Conservation (phyloP, 2,113 vertebrate genomes). For the Epinephelus cyanopodus region DNA sequence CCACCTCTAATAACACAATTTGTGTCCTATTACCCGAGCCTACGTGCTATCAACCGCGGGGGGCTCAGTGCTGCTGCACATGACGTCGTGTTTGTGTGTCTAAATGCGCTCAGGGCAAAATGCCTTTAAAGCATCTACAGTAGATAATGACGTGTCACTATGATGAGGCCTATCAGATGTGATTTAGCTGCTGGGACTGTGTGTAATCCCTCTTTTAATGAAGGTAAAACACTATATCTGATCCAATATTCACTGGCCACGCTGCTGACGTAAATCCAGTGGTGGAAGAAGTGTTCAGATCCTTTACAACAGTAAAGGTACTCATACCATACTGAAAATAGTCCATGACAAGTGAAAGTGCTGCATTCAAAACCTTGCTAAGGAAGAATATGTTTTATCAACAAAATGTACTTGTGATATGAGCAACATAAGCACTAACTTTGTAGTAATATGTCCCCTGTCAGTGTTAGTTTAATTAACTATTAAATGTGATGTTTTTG, state of each 20-base stretch:
- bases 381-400: no score
- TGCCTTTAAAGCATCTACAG: constrained; percentile 42
- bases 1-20: constrained; percentile 46
- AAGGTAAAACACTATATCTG: constrained; percentile 48
- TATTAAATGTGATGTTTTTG: no score
- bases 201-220: constrained; percentile 56
- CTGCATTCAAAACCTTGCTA: no score
- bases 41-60: neutral
- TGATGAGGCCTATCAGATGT: constrained; percentile 47
- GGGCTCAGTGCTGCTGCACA: constrained; percentile 18
- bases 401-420: no score
- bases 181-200: constrained; percentile 43
- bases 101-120: constrained; percentile 54
- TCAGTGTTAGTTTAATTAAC: no score
- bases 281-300: no score
- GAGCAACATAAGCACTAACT: no score
- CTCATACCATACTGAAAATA: no score
- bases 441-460: no score
- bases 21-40: constrained; percentile 17
- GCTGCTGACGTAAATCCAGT: constrained; percentile 4
- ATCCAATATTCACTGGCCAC: constrained; percentile 33
- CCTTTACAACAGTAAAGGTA: no score
- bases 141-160: constrained; percentile 62
- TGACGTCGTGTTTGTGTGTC: constrained; percentile 46
- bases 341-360: no score